Evolutionary conservation across 2,797 vertebrate species (phyloP).

Genomic region (Tragelaphus eurycerus): DNA sequence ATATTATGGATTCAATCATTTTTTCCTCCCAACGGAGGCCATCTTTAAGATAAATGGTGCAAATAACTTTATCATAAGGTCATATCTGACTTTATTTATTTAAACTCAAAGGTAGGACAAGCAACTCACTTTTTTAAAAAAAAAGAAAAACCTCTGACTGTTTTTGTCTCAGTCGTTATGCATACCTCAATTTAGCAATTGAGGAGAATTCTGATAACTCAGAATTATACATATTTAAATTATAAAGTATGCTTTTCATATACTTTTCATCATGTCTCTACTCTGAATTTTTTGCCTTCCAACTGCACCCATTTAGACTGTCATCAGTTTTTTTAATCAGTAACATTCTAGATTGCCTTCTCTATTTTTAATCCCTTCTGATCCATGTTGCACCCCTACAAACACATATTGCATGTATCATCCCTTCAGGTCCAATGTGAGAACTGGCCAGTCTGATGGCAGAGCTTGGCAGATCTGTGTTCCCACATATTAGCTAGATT

Average conservation of each 20-base stretch:
- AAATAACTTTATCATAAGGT: slow-evolving; percentile 49
- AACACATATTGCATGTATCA: neutral
- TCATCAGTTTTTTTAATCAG: neutral
- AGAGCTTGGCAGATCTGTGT: neutral
- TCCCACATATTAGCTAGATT: neutral
- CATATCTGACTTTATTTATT: slow-evolving; percentile 6
- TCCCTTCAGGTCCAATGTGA: neutral
- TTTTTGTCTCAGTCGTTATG: neutral
- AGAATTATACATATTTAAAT: neutral
- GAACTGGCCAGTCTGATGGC: neutral
- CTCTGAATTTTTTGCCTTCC: neutral
- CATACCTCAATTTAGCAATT: neutral
- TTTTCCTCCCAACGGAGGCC: neutral
- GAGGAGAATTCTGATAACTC: neutral
- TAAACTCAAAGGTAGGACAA: neutral
- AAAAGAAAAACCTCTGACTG: neutral
- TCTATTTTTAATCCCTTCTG: neutral
- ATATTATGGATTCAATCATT: neutral
- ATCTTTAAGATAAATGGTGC: slow-evolving; percentile 54
- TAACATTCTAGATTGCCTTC: neutral
- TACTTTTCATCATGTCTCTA: neutral
- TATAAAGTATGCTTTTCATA: neutral
- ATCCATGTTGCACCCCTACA: neutral
- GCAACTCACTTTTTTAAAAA: neutral
- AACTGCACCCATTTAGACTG: neutral